These are phyloP conservation scores for Xanthia icteritia DNA, from an alignment of 2,888 invertebrate species.

Conservation along the genomic window DNA sequence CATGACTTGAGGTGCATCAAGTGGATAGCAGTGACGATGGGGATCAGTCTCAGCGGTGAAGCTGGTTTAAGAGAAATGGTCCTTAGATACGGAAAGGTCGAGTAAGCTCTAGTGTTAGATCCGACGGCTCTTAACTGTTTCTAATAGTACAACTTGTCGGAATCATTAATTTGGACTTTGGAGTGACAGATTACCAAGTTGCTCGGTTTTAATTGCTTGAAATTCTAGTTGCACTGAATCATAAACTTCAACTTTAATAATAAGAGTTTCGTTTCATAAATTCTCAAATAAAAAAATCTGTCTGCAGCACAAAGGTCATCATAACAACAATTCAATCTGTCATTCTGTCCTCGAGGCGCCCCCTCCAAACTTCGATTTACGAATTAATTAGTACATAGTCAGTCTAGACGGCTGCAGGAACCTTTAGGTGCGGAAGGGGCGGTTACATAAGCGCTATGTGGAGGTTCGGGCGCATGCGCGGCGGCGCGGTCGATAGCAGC, in stretches of 20 bases:
- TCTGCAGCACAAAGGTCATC: neutral
- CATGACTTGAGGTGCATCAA: too few species aligned
- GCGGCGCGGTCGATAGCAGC: slow-evolving; percentile 50
- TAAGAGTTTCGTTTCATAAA: neutral
- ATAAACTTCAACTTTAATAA: neutral
- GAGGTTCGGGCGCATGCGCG: slow-evolving; percentile 50
- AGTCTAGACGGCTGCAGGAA: slow-evolving; percentile 45
- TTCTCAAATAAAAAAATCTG: too few species aligned
- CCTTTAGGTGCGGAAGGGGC: slow-evolving; percentile 38
- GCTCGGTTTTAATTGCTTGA: neutral
- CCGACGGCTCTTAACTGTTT: neutral
- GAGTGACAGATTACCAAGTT: neutral
- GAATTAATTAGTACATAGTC: slow-evolving; percentile 28
- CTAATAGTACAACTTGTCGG: neutral
- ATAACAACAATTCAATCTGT: neutral
- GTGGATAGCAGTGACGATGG: too few species aligned
- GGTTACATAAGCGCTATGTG: slow-evolving; percentile 36
- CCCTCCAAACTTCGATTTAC: slow-evolving; percentile 14
- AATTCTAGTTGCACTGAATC: neutral
- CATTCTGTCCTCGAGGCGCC: slow-evolving; percentile 9
- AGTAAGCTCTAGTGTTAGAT: neutral
- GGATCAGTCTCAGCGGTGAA: too few species aligned
- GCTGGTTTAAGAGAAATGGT: too few species aligned
- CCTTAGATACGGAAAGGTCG: neutral
- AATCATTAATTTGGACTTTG: neutral